These are phyloP conservation scores for Mastomys coucha DNA, from an alignment of 2,113 vertebrate genomes.

Conservation along the genomic window DNA sequence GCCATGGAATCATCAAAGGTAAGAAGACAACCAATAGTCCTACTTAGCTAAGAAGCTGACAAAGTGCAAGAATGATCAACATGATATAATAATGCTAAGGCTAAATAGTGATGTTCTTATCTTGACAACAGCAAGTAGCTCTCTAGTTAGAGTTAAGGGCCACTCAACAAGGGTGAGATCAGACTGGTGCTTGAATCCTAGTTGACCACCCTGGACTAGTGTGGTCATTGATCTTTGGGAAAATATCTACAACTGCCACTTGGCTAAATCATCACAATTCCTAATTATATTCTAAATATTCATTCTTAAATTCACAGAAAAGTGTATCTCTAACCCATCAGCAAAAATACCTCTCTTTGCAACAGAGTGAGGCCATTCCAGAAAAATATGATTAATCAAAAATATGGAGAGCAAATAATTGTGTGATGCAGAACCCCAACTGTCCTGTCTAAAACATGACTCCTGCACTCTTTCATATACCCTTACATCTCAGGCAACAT, in stretches of 20 bases:
- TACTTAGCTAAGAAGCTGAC: background rate
- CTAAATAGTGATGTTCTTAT: background rate
- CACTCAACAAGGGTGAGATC: background rate
- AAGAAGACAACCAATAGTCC: background rate
- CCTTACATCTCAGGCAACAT: background rate
- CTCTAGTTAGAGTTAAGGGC: background rate
- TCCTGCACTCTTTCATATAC: background rate
- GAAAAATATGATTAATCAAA: background rate
- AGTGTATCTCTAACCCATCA: background rate
- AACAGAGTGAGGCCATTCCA: background rate
- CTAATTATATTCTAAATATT: background rate
- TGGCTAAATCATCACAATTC: background rate
- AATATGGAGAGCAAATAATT: background rate
- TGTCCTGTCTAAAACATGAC: background rate
- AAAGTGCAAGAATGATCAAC: background rate
- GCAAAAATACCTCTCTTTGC: background rate
- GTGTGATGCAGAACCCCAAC: background rate
- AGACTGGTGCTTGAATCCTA: background rate
- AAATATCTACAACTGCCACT: background rate
- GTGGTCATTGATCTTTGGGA: background rate
- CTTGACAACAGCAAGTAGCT: background rate
- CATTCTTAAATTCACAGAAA: background rate
- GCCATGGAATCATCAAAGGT: background rate
- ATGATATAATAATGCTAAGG: background rate
- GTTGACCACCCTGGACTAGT: background rate